A percentile compares a stretch with the other conserved stretches of the same genome.
Conservation (phyloP, 1,140 invertebrate species). For the Octopus sinensis region DNA sequence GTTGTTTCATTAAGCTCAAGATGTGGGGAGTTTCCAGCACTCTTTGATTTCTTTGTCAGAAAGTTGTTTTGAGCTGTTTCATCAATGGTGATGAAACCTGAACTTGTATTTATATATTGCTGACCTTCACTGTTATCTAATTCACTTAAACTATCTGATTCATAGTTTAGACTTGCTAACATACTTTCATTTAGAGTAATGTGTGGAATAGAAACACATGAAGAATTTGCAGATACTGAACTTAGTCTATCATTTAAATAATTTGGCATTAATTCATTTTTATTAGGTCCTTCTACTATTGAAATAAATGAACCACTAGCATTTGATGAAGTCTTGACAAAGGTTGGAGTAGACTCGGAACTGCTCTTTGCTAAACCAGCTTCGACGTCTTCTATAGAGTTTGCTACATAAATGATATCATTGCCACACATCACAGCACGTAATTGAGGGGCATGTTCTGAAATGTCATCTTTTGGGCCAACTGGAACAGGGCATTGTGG, state of each 20-base stretch:
- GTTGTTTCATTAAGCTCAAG: no score
- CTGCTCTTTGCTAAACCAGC: neutral
- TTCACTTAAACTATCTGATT: neutral
- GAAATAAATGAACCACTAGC: conserved; percentile 1
- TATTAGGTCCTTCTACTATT: neutral
- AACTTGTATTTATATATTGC: no score
- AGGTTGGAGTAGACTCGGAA: neutral
- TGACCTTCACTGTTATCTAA: no score
- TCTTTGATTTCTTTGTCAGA: no score
- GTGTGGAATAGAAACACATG: neutral
- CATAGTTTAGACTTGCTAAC: neutral
- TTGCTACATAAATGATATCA: neutral
- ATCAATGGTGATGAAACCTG: no score
- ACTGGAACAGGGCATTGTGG: no score
- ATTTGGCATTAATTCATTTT: neutral
- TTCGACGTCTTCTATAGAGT: neutral
- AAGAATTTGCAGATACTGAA: neutral
- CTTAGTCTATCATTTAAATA: neutral
- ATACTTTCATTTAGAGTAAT: neutral
- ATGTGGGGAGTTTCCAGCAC: no score
- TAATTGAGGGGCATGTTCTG: neutral
- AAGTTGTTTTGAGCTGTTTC: no score
- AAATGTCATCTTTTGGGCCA: no score
- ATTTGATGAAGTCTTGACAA: neutral
- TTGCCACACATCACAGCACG: neutral